Evolutionary conservation across 35 echinoderm and acorn worm species (phyloP).

Genomic region (Ophiothrix spiculata): DNA sequence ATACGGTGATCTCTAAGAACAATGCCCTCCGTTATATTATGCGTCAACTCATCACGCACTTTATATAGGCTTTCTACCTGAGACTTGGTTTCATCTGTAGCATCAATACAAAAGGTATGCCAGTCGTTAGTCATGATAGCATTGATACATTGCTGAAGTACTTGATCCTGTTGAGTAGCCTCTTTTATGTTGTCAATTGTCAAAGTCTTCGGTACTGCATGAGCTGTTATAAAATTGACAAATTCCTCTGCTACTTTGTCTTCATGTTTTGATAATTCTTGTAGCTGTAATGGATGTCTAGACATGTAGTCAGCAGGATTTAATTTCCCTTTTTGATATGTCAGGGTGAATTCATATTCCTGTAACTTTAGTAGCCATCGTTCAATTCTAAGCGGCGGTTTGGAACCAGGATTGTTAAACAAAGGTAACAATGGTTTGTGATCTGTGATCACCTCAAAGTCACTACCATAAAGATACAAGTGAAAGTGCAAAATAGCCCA

Average conservation of each 20-base stretch:
- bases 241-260: slow-evolving; percentile 52
- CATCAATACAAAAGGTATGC: slow-evolving; percentile 23
- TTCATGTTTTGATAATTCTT: not conserved
- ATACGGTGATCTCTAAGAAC: slow-evolving; percentile 52
- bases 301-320: slow-evolving; percentile 80
- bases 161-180: slow-evolving; percentile 44
- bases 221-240: slow-evolving; percentile 39
- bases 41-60: slow-evolving; percentile 53
- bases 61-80: not conserved
- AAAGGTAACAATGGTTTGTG: slow-evolving; percentile 47
- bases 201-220: slow-evolving; percentile 56
- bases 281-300: slow-evolving; percentile 38
- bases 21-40: slow-evolving; percentile 37
- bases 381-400: slow-evolving; percentile 66
- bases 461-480: slow-evolving; percentile 41
- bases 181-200: slow-evolving; percentile 30
- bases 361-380: slow-evolving; percentile 71
- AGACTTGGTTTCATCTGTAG: not conserved
- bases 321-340: slow-evolving; percentile 47
- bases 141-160: slow-evolving; percentile 27
- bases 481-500: slow-evolving; percentile 56
- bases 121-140: slow-evolving; percentile 44
- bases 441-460: slow-evolving; percentile 45
- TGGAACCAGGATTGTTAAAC: slow-evolving; percentile 54
- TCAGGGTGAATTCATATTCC: slow-evolving; percentile 58